phyloP scores from a whole-genome alignment of 2,113 vertebrate genomes.

The Crocuta crocuta region DNA sequence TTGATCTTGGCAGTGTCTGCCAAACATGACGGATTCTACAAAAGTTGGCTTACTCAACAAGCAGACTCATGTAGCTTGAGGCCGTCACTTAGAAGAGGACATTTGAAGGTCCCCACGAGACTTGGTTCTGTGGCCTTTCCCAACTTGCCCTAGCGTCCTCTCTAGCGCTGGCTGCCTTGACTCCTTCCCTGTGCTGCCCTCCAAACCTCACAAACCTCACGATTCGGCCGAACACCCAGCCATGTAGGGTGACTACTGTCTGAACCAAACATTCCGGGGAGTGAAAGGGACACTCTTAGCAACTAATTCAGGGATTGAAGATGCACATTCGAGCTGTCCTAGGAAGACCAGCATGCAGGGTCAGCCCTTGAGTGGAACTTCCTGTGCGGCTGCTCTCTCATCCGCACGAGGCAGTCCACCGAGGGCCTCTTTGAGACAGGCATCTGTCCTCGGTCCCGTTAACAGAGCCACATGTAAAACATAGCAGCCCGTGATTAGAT shows the following conservation, averaged over 20 bases:
- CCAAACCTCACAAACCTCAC: neutral
- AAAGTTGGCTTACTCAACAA: neutral
- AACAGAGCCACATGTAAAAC: neutral
- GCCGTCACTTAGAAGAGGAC: neutral
- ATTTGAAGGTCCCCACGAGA: too few relatives aligned
- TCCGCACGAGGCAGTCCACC: too few relatives aligned
- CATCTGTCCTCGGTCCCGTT: neutral
- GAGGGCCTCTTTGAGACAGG: neutral
- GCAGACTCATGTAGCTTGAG: neutral
- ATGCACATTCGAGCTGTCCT: too few relatives aligned
- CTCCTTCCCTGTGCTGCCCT: too few relatives aligned
- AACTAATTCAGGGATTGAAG: neutral
- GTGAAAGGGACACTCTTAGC: neutral
- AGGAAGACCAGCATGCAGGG: neutral
- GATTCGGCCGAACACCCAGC: rapidly evolving
- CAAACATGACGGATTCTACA: rapidly evolving
- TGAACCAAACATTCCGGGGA: neutral
- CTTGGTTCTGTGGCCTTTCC: neutral
- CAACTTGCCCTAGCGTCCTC: neutral
- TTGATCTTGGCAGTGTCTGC: neutral
- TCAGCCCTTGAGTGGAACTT: rapidly evolving
- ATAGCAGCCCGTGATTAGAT: neutral
- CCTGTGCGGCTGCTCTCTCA: neutral
- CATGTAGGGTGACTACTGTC: neutral
- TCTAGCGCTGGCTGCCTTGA: rapidly evolving